Evolutionary conservation across 2,888 invertebrate species (phyloP).

Genomic region (Pheosia tremula): DNA sequence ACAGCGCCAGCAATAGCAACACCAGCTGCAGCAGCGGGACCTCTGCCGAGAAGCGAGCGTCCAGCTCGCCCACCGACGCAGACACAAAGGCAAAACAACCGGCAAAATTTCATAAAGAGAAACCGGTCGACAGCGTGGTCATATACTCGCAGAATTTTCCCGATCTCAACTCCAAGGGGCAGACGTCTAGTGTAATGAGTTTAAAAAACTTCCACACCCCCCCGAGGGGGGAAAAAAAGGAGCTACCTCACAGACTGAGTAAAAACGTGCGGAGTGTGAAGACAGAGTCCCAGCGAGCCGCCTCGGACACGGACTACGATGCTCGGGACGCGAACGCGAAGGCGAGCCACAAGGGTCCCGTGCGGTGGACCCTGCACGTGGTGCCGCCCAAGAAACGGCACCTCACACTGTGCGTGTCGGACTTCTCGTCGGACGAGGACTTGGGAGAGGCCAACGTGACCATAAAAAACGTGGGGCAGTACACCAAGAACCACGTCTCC

Average conservation of each 20-base stretch:
- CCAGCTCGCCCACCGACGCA: constrained; percentile 47
- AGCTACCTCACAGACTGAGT: constrained; percentile 60
- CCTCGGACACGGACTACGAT: constrained; percentile 77
- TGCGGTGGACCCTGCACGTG: constrained; percentile 71
- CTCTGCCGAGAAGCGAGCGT: constrained; percentile 62
- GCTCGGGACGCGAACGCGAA: constrained; percentile 56
- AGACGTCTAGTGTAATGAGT: constrained; percentile 72
- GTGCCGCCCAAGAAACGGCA: constrained; percentile 74
- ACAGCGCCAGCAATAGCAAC: constrained; percentile 80
- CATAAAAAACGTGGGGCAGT: constrained; percentile 66
- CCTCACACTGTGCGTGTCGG: constrained; percentile 68
- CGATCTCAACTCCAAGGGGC: constrained; percentile 64
- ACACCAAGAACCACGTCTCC: constrained; percentile 57
- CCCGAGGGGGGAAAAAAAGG: constrained; percentile 83
- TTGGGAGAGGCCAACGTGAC: constrained; percentile 55
- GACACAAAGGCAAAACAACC: constrained; percentile 59
- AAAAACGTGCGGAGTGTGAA: constrained; percentile 61
- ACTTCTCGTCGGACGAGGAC: constrained; percentile 75
- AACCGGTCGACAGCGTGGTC: constrained; percentile 72
- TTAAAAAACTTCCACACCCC: constrained; percentile 83
- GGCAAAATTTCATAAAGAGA: constrained; percentile 75
- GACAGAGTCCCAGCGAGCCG: constrained; percentile 65
- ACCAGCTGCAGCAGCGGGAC: constrained; percentile 78
- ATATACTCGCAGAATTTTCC: constrained; percentile 80
- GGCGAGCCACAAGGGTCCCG: constrained; percentile 60